phyloP scores from a whole-genome alignment of 1,140 invertebrate species.

The Caenorhabditis tropicalis region DNA sequence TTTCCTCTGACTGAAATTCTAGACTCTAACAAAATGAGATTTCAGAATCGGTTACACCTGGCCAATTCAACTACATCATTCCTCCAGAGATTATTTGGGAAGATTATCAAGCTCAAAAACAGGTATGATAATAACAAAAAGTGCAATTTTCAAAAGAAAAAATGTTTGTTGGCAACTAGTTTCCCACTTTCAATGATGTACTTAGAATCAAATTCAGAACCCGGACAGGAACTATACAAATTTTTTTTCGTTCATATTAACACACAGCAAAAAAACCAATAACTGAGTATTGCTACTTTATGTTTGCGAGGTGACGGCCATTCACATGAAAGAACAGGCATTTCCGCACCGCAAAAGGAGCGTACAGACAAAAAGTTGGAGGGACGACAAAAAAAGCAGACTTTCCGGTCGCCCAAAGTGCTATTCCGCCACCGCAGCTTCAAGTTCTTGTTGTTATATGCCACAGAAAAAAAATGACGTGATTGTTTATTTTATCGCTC shows the following conservation, averaged over 20 bases:
- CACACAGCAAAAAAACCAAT: neutral
- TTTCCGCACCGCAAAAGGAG: constrained; percentile 35
- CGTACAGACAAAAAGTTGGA: constrained; percentile 34
- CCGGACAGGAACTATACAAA: neutral
- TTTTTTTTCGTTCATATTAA: neutral
- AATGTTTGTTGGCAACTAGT: neutral
- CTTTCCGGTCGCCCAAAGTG: neutral
- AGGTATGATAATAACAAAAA: neutral
- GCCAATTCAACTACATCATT: constrained; percentile 37
- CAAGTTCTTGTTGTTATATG: constrained; percentile 6
- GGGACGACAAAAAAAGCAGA: neutral
- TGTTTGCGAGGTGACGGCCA: neutral
- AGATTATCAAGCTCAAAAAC: constrained; percentile 7
- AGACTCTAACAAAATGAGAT: neutral
- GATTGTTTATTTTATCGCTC: constrained; percentile 17
- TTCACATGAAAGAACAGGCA: constrained; percentile 28
- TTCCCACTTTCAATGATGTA: neutral
- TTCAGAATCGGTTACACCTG: constrained; percentile 19
- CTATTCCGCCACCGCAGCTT: neutral
- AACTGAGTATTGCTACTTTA: constrained; percentile 22
- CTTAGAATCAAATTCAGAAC: neutral
- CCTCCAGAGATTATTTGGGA: constrained; percentile 39
- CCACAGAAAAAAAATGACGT: constrained; percentile 17
- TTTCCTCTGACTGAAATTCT: neutral
- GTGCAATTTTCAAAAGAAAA: neutral